phyloP scores from a whole-genome alignment of 2,113 vertebrate genomes.

The Callipepla squamata region DNA sequence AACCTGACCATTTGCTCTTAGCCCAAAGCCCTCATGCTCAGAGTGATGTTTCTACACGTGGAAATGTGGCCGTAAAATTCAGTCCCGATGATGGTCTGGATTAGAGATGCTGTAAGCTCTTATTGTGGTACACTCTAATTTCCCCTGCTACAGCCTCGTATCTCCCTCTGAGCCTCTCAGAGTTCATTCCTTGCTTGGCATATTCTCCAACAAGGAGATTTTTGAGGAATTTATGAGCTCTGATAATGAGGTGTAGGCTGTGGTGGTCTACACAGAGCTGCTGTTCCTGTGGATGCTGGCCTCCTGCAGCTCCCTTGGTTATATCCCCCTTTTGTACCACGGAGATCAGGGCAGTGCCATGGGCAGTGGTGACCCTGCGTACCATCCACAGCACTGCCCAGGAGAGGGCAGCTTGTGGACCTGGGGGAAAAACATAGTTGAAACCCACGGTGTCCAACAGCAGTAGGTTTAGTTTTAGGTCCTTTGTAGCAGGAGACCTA shows the following conservation, averaged over 20 bases:
- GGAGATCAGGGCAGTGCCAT: neutral
- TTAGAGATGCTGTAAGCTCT: neutral
- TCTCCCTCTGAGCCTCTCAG: neutral
- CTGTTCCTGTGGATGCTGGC: neutral
- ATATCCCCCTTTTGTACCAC: fast-evolving
- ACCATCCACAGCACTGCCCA: neutral
- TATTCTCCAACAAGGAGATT: neutral
- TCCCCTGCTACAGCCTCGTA: neutral
- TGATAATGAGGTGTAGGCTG: neutral
- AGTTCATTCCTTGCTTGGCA: neutral
- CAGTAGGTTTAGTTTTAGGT: fast-evolving
- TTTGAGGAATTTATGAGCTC: neutral
- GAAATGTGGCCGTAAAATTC: neutral
- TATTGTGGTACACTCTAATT: neutral
- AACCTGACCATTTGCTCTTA: neutral
- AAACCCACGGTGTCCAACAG: neutral
- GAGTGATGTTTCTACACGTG: neutral
- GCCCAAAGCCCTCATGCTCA: neutral
- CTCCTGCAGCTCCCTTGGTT: fast-evolving
- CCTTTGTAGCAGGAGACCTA: neutral
- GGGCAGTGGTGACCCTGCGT: neutral
- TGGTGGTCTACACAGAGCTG: neutral
- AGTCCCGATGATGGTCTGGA: neutral
- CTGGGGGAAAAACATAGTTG: neutral
- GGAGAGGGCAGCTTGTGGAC: constrained; percentile 14